Base-by-base conservation (phyloP, 2,888 invertebrate species). In the Hydropsyche betteni region DNA sequence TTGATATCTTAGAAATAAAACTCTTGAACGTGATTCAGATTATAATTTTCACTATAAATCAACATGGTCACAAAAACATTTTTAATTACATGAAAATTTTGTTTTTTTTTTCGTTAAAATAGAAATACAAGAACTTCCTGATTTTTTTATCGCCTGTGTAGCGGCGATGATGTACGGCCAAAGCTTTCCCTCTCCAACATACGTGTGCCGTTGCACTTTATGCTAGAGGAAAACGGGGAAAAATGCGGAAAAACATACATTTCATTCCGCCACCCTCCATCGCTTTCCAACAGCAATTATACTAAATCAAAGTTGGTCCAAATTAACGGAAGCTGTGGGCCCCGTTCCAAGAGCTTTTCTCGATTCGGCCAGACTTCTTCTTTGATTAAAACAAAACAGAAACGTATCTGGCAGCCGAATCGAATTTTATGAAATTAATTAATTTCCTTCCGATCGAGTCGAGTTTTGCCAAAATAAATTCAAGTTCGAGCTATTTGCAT, bases 381-480 rank as follows among this genome's bases (percentile, higher is more conserved):
- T 53, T 53, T 70, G 70, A 70, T 70, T 70, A 70, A 70, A 70
- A 53, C 70, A 70, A 70, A 70, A 70, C 53, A 70, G 53, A 70
- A 3, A 24, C 50, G 12, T 70, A 4, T 36, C 64, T 36, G 58
- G 24, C 58, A 58, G 58, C 16, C 36, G 64, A 12, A n/a, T 64
- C 14, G 64, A 64, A 64, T 12, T 64, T 64, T 36, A n/a, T n/a
- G 33, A 70, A 70, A 70, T 70, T 70, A 70, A 70, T 70, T 70
- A 70, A 51, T 51, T 70, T 64, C 36, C 64, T 33, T 6, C 44
- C 64, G 34, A 64, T 64, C 34, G 64, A 10, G 0, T n/a, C 34
- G 34, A 64, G 36, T 64, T 64, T 64, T 12, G 12, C 16, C 34
- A 36, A 64, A 64, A 36, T 34, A 34, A 36, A 64, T 64, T 64